Evolutionary conservation across 2,888 invertebrate genomes (phyloP).

Genomic region (Parthenolecanium corni): DNA sequence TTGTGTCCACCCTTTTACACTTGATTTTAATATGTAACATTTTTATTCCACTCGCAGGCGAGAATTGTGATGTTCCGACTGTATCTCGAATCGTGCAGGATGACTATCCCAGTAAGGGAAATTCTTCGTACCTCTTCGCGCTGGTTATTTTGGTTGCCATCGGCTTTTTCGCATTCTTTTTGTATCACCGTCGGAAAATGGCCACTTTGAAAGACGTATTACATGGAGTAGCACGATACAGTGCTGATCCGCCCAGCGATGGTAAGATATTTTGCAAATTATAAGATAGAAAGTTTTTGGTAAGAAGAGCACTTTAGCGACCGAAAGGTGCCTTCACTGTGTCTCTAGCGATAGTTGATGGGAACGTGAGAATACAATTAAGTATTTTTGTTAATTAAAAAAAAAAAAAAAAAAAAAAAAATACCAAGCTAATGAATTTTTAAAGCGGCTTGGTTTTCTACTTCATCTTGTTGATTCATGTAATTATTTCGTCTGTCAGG

Average conservation of each 20-base stretch:
- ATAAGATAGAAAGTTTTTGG: not conserved
- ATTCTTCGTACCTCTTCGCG: constrained; percentile 37
- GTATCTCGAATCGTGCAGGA: constrained; percentile 28
- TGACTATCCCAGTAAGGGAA: constrained; percentile 26
- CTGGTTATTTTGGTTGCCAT: constrained; percentile 52
- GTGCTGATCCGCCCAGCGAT: constrained; percentile 56
- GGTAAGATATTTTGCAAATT: too few species aligned
- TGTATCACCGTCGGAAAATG: constrained; percentile 71
- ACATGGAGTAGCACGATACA: constrained; percentile 74
- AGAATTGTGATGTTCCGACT: constrained; percentile 49
- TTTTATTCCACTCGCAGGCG: constrained; percentile 42
- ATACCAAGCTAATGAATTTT: too few species aligned
- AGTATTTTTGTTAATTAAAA: too few species aligned
- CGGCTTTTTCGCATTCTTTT: constrained; percentile 50
- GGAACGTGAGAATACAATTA: too few species aligned
- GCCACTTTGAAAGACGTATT: constrained; percentile 74
- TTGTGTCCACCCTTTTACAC: not conserved
- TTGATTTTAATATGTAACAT: not conserved
- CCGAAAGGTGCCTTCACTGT: too few species aligned
- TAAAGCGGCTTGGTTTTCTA: too few species aligned
- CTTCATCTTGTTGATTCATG: too few species aligned
- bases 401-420: too few species aligned
- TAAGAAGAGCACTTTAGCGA: too few species aligned
- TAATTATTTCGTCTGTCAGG: too few species aligned
- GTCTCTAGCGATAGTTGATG: too few species aligned